Evolutionary conservation across 2,113 vertebrate species (phyloP), one percentile per base, ranked within the genome.

Genomic region (Tautogolabrus adspersus): DNA sequence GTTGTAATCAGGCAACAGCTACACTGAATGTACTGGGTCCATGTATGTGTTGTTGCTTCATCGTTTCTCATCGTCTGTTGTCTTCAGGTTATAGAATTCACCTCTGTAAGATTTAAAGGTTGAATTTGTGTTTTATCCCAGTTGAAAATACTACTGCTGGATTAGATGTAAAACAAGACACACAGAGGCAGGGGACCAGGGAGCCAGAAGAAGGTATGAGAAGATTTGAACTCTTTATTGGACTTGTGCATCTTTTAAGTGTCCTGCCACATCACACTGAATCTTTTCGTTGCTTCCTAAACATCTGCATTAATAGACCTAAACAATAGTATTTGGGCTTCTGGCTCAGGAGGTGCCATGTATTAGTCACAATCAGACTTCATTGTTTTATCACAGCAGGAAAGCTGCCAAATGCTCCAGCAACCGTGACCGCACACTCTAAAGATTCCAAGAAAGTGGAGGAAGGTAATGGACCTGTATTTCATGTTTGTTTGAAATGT

Each of bases 121-220:
- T 74, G 55, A 61, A 71, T 46, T 69, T 61, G 47, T 85, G 61
- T 79, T 82, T 75, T 66, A 74, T 77, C 56, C 34, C 66, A 85
- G 85, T 66, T 72, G 66, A 71, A 60, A 82, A 66, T 73, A 72
- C 38, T 26, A 22, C 59, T 77, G 26, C 65, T 79, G 81, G n/a
- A 82, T 46, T 30, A 46, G 52, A 70, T 69, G 64, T 59, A 16
- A 78, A 75, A 70, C 62, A 77, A 66, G 70, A 47, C 11, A 46
- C 40, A 44, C 64, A 82, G 66, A 85, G 5, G 57, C 77, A 85
- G 42, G 38, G 57, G 79, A 81, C 75, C 72, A 87, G 78, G 69
- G 58, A 75, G 22, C 47, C 65, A 56, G 15, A 3, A 7, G 57
- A 76, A 88, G 87, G 86, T 88, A 88, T 49, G 16, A 13, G 34